Evolutionary conservation across 2,797 vertebrate genomes (phyloP).

Genomic region (Malacoraja senta): DNA sequence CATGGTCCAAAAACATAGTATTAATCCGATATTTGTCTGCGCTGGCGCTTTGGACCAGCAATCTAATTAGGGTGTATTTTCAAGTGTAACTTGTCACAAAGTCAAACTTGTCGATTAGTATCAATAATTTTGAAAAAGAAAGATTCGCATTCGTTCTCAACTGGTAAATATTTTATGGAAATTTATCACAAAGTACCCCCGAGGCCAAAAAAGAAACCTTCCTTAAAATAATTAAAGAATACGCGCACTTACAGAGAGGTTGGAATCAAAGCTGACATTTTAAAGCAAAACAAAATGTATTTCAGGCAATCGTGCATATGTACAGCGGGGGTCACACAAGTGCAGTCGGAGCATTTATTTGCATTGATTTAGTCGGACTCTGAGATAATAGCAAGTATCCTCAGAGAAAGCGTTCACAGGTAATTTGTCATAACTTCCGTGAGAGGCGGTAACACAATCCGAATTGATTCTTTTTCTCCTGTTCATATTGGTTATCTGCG

Average conservation of each 20-base stretch:
- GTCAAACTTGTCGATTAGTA: background rate
- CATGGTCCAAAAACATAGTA: background rate
- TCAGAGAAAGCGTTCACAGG: conserved; percentile 30
- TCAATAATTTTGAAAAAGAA: background rate
- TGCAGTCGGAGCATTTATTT: conserved; percentile 20
- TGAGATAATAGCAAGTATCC: conserved; percentile 11
- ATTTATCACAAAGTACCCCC: background rate
- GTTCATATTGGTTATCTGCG: conserved; percentile 31
- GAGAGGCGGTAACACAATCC: conserved; percentile 36
- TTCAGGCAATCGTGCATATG: background rate
- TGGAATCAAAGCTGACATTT: background rate
- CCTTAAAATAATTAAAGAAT: background rate
- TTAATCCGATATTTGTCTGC: background rate
- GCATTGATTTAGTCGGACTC: conserved; percentile 28
- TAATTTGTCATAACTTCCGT: conserved; percentile 37
- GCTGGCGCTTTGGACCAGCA: too few relatives aligned
- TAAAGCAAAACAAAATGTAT: background rate
- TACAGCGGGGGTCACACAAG: background rate
- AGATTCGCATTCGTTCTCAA: background rate
- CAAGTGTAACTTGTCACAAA: background rate
- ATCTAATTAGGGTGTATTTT: background rate
- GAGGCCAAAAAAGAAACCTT: conserved; percentile 1
- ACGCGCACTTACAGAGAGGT: background rate
- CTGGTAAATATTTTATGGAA: background rate
- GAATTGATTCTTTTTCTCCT: conserved; percentile 35